These are phyloP conservation scores for Drosophila recens DNA, from an alignment of 2,888 invertebrate species.

Conservation along the genomic window DNA sequence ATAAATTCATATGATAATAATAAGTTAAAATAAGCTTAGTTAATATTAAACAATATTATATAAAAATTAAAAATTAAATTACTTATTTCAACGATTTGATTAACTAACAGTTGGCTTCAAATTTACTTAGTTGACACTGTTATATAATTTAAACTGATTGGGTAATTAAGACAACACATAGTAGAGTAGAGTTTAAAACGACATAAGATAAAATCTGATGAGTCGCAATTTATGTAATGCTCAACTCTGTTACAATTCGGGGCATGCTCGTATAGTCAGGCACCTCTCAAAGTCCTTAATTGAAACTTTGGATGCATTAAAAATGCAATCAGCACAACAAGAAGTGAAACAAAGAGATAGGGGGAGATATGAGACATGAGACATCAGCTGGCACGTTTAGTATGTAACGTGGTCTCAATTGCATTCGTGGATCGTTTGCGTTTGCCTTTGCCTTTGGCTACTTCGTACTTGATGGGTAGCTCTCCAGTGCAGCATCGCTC, in stretches of 20 bases:
- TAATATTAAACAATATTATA: no score
- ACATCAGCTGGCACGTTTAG: conserved; percentile 41
- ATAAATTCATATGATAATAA: no score
- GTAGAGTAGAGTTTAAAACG: not conserved
- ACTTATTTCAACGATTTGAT: no score
- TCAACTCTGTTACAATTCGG: conserved; percentile 3
- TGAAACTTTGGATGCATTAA: conserved; percentile 76
- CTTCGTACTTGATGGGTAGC: conserved; percentile 43
- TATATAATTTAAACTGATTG: not conserved
- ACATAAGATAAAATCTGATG: no score
- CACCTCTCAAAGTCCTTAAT: conserved; percentile 49
- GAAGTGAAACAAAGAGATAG: conserved; percentile 14
- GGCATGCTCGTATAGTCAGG: conserved; percentile 1
- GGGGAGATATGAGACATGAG: not conserved
- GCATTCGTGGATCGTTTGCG: conserved; percentile 61
- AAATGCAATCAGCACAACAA: conserved; percentile 76
- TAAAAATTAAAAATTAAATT: not conserved
- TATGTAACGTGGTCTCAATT: conserved; percentile 58
- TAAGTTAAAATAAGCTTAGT: not conserved
- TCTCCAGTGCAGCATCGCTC: conserved; percentile 60
- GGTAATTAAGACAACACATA: no score
- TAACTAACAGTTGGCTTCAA: no score
- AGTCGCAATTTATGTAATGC: not conserved
- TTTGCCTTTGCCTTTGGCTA: conserved; percentile 42
- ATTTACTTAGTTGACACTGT: not conserved